Conservation (phyloP, 1,140 invertebrate species). For the Temnothorax nylanderi region DNA sequence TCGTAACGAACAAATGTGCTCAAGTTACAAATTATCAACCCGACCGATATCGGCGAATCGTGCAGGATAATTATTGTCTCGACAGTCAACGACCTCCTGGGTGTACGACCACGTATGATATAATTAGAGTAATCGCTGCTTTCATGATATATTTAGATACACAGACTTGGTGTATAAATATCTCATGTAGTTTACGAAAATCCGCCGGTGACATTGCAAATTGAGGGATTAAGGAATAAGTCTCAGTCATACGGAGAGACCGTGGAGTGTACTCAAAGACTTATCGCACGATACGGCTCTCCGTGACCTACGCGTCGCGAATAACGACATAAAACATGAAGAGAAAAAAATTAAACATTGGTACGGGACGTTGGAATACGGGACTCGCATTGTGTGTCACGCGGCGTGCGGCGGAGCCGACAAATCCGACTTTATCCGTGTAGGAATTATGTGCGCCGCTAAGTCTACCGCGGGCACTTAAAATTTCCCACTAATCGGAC, state of each 20-base stretch:
- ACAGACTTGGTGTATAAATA: neutral
- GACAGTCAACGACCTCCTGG: conserved; percentile 24
- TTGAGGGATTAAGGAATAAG: conserved; percentile 20
- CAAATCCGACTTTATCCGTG: conserved; percentile 53
- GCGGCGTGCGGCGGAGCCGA: neutral
- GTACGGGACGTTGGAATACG: neutral
- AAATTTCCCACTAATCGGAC: conserved; percentile 25
- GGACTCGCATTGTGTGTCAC: conserved; percentile 16
- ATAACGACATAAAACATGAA: conserved; percentile 12
- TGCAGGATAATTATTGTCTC: conserved; percentile 36
- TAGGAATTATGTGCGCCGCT: conserved; percentile 23
- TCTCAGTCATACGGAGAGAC: neutral
- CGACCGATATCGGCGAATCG: neutral
- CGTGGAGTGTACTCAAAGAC: neutral
- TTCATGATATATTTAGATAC: conserved; percentile 1
- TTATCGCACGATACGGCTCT: conserved; percentile 16
- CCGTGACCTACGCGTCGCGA: neutral
- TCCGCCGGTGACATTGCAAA: conserved; percentile 9
- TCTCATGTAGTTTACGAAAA: neutral
- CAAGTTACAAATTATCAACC: conserved; percentile 59
- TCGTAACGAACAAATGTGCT: conserved; percentile 49
- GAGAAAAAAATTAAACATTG: neutral
- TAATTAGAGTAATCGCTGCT: conserved; percentile 19
- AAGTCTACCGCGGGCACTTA: conserved; percentile 31
- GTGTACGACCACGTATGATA: neutral